Evolutionary conservation across 2,888 invertebrate genomes (phyloP), one percentile per base, ranked within the genome.

Genomic region (Kryphioiulus occultus): DNA sequence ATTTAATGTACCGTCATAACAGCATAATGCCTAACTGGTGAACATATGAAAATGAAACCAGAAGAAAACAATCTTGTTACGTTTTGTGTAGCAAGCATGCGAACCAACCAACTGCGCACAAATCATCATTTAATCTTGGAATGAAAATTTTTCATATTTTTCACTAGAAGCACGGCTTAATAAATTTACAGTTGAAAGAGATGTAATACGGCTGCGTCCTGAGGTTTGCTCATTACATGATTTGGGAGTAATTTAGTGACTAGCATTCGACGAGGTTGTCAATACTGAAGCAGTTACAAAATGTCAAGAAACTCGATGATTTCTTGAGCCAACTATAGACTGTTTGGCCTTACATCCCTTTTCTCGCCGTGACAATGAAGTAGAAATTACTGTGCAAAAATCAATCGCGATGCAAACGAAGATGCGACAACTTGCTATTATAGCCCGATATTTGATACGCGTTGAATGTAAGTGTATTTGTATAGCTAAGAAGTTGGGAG

Each of bases 21-120:
- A 68, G 68, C 68, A 68, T 68, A 59, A 68, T 68, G 68, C 68
- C 26, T 68, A 68, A 68, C 68, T 68, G 68, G 68, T 68, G 68
- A 68, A 68, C 68, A 68, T 68, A 68, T 68, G 68, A 68, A 26
- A 68, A 68, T 68, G 68, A 68, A 68, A 68, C 68, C 68, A 68
- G 68, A 68, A 68, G 68, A 68, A 68, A 68, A 68, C 68, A 68
- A 26, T 68, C 68, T 68, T 68, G 68, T 26, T 68, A 68, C 68
- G n/a, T 68, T 68, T 68, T 68, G 26, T 68, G 68, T 26, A 68
- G 26, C 68, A 68, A 68, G 68, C 68, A 26, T 68, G 26, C 22
- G 10, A 68, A 68, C 68, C 68, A 68, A 68, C 12, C 26, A 68
- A 68, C 68, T 68, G 68, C 68, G 68, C 68, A 68, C 26, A 68